Conservation (phyloP, 2,113 vertebrate species). For the Heloderma charlesbogerti region DNA sequence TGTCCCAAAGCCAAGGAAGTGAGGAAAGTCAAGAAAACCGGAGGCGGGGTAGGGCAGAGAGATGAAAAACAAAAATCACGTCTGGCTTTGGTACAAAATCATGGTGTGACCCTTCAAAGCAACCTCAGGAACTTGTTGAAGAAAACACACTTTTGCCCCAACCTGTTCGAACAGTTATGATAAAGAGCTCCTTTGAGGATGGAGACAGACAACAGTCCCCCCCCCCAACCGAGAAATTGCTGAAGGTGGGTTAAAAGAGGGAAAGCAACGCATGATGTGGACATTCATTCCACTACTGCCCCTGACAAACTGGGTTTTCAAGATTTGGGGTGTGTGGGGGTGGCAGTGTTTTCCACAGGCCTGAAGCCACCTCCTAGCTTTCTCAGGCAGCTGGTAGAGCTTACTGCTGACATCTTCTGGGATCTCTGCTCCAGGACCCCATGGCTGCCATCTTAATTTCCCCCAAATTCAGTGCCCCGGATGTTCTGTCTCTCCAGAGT, state of each 20-base stretch:
- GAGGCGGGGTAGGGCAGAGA: not conserved
- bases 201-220: not conserved
- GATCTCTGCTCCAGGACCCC: no score
- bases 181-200: not conserved
- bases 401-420: no score
- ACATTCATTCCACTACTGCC: not conserved
- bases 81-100: constrained; percentile 41
- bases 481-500: no score
- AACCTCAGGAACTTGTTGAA: not conserved
- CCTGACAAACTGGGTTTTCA: not conserved
- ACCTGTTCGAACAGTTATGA: not conserved
- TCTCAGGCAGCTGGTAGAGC: no score
- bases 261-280: not conserved
- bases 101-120: not conserved
- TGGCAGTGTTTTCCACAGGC: not conserved
- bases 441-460: no score
- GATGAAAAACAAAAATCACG: not conserved
- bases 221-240: no score
- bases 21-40: not conserved
- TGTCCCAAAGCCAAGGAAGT: constrained; percentile 23
- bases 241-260: not conserved
- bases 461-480: no score
- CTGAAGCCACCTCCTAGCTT: not conserved
- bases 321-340: no score
- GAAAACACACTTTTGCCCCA: constrained; percentile 8